These are phyloP conservation scores for Apodemus agrarius DNA, from an alignment of 2,797 vertebrate species.

Conservation along the genomic window DNA sequence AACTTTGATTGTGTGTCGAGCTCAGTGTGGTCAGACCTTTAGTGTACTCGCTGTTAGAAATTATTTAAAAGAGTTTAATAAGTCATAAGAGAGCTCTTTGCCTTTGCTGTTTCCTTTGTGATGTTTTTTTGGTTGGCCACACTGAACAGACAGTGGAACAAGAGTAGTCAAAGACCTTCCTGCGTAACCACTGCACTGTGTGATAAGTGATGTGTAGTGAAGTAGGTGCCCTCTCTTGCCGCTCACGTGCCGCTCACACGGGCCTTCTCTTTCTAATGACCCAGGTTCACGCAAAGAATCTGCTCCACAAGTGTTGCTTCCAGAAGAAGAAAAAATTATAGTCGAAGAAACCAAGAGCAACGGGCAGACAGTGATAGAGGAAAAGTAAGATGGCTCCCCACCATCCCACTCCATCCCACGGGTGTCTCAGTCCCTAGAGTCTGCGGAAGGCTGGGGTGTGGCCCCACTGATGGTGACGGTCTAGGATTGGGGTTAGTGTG, in stretches of 20 bases:
- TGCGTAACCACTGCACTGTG: not conserved
- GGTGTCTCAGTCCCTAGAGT: not conserved
- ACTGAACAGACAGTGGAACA: not conserved
- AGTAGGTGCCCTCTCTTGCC: not conserved
- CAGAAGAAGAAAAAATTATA: conserved; percentile 96
- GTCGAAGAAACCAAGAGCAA: conserved; percentile 97
- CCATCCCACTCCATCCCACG: not conserved
- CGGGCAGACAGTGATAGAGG: conserved; percentile 95
- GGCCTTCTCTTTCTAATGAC: conserved; percentile 66
- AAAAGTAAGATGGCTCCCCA: conserved; percentile 94
- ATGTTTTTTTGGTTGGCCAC: not conserved
- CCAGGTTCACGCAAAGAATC: conserved; percentile 94
- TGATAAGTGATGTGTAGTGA: conserved; percentile 3
- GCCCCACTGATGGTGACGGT: not conserved
- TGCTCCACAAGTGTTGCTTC: conserved; percentile 95
- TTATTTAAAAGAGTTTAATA: conserved; percentile 28
- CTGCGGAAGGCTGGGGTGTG: not conserved
- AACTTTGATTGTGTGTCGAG: not conserved
- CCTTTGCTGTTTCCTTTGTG: not conserved
- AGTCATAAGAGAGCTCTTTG: not conserved
- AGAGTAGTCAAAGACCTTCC: not conserved
- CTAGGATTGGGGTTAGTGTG: not conserved
- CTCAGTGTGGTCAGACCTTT: not conserved
- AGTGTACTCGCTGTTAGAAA: not conserved
- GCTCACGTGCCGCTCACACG: conserved; percentile 68